These are phyloP conservation scores for Trichopoda pennipes DNA, from an alignment of 2,888 invertebrate genomes.

Conservation along the genomic window DNA sequence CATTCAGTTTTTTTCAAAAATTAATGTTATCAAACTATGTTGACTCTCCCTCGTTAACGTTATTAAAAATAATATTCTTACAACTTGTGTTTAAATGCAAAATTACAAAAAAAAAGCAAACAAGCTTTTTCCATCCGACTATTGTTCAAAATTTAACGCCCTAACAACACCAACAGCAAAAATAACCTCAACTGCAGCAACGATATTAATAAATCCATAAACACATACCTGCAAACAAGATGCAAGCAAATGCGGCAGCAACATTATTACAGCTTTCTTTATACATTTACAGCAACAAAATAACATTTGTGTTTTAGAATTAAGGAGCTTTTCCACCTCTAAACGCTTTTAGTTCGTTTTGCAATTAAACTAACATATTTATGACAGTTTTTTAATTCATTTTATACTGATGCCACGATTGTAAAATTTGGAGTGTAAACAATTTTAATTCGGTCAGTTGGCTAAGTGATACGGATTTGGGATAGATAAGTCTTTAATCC, in stretches of 20 bases:
- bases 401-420: too few relatives aligned
- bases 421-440: neutral
- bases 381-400: neutral
- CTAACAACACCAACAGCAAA: conserved; percentile 42
- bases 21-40: neutral
- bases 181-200: conserved; percentile 26
- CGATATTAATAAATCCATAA: conserved; percentile 22
- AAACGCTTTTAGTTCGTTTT: neutral
- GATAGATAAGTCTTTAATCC: too few relatives aligned
- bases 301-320: conserved; percentile 24
- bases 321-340: neutral
- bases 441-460: conserved; percentile 11
- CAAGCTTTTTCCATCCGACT: conserved; percentile 20
- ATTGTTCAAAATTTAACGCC: conserved; percentile 53
- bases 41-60: neutral
- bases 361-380: conserved; percentile 31
- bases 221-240: conserved; percentile 13
- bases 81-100: conserved; percentile 36
- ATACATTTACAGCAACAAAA: conserved; percentile 7
- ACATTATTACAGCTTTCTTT: conserved; percentile 7
- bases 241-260: conserved; percentile 47
- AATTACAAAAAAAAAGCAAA: neutral
- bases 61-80: conserved; percentile 25
- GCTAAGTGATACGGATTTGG: conserved; percentile 5
- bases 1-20: neutral